Evolutionary conservation across 2,797 vertebrate species (phyloP), one percentile per base, ranked within the genome.

Genomic region (Loriculus beryllinus): DNA sequence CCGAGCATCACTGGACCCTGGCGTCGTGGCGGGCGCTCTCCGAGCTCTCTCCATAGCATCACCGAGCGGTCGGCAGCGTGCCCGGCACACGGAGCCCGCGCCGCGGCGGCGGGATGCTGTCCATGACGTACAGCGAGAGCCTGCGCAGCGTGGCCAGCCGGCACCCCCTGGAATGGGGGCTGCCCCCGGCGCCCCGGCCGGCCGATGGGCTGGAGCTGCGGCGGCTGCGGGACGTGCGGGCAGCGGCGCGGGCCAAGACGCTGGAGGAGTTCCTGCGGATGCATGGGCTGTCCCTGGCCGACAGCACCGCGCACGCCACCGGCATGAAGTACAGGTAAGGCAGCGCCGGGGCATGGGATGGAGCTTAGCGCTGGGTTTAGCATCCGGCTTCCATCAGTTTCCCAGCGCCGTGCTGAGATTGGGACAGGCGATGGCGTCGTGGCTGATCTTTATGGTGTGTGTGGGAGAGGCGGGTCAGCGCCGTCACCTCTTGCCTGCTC

Each of bases 261-360:
- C 98, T 99, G 99, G 99, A 99, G 96, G 99, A 99, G 96, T 99
- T 99, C 97, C 98, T 99, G 94, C 98, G 98, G 97, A 99, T 99
- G 99, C 99, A 99, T 31, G 98, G 99, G 92, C 98, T 99, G 79
- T 98, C 99, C 31, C 96, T 99, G 98, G 99, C 99, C 65, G 97
- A 99, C 92, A 98, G 99, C 91, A 99, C 99, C 28, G 99, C 99
- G 74, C 98, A 96, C 95, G 94, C 98, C 97, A 99, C 99, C 1
- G 99, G 99, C 97, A 99, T 99, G 99, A 99, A 98, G 96, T 99
- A 99, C 98, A 99, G 99, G 99, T 99, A 99, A 99, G 99, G 97
- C 86, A 31, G 14, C 10, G 20, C 21, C 20, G 43, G 43, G 43
- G 20, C 52, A 9, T 56, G 69, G 65, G 26, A 49, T 4, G 2